Conservation (phyloP, 92 coral and sea anemone species). For the Heteractis magnifica region DNA sequence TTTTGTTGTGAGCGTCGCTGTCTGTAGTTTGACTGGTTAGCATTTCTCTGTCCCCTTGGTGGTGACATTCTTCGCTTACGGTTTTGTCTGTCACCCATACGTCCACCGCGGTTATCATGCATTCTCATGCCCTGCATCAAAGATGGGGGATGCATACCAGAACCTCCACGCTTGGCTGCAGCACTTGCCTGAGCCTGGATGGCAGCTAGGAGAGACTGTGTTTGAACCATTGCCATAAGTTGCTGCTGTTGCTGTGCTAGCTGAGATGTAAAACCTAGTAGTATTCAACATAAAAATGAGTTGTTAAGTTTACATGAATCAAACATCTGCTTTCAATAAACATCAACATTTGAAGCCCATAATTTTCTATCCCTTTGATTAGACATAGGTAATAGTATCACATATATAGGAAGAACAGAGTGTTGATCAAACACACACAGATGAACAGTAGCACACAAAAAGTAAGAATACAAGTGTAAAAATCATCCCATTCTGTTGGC, state of each 20-base stretch:
- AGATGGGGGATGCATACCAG: constrained; percentile 26
- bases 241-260: constrained; percentile 91
- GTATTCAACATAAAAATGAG: background rate
- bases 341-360: background rate
- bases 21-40: constrained; percentile 34
- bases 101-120: constrained; percentile 20
- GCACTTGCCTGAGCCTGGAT: constrained; percentile 86
- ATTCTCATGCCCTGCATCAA: constrained; percentile 39
- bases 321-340: background rate
- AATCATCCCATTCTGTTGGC: background rate
- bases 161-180: constrained; percentile 34
- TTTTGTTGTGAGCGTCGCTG: constrained; percentile 8
- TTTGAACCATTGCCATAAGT: constrained; percentile 94
- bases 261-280: constrained; percentile 66
- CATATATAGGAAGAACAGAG: background rate
- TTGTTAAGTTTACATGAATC: background rate
- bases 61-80: constrained; percentile 69
- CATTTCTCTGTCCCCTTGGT: constrained; percentile 39
- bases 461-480: background rate
- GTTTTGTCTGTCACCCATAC: constrained; percentile 53
- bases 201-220: constrained; percentile 93
- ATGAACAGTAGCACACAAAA: too few relatives aligned
- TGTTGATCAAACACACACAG: background rate
- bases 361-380: background rate
- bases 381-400: background rate